Conservation (phyloP, 2,113 vertebrate genomes). For the Trachemys scripta region DNA sequence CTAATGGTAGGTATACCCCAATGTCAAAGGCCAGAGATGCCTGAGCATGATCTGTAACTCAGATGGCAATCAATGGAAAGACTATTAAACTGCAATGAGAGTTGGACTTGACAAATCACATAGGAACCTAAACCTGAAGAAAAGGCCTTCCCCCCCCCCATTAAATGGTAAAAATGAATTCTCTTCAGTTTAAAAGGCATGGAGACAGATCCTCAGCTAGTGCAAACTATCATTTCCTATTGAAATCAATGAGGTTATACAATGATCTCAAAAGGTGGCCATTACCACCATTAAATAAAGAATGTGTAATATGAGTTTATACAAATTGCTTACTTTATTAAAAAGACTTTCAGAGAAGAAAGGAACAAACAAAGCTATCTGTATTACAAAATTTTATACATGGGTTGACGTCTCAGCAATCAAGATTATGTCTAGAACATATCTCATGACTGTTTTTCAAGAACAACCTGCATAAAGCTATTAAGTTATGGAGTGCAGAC, state of each 20-base stretch:
- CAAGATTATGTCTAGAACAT: no score
- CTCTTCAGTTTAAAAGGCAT: background rate
- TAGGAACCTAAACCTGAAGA: background rate
- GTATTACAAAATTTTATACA: no score
- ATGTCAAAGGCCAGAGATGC: background rate
- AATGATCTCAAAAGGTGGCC: no score
- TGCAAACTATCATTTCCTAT: background rate
- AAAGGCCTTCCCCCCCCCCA: background rate
- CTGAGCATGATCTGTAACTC: background rate
- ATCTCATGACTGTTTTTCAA: no score
- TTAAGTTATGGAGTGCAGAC: background rate
- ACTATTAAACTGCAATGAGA: background rate
- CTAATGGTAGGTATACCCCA: accelerated
- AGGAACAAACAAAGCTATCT: no score
- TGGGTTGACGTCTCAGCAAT: no score
- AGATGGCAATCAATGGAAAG: accelerated
- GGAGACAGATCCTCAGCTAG: background rate
- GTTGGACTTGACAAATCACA: accelerated
- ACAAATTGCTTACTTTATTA: no score
- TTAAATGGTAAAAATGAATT: background rate
- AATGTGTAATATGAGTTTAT: no score
- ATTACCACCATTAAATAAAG: no score
- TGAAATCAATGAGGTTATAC: no score
- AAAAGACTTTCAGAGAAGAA: no score
- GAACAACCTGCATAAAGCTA: no score